phyloP scores from a whole-genome alignment of 2,113 vertebrate genomes.

The Carassius carassius region DNA sequence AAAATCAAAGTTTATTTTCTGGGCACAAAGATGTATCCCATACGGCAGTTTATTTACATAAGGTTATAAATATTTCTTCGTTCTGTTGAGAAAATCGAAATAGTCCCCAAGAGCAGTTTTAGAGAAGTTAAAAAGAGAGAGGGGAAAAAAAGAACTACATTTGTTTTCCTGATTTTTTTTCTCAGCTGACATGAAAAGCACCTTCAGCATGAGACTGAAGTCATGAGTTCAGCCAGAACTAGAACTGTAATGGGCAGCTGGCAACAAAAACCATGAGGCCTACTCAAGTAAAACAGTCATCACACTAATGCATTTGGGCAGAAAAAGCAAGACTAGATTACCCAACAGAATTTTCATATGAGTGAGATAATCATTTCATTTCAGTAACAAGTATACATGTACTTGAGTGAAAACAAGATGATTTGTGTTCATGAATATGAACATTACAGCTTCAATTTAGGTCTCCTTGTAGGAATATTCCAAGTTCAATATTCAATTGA shows the following conservation, averaged over 20 bases:
- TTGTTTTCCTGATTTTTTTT: neutral
- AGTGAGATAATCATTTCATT: neutral
- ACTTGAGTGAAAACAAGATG: neutral
- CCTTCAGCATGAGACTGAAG: constrained; percentile 31
- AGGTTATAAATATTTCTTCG: constrained; percentile 59
- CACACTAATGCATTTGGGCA: neutral
- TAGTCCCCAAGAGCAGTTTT: constrained; percentile 52
- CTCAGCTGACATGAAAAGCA: constrained; percentile 35
- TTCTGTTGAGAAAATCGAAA: constrained; percentile 58
- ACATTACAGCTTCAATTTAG: neutral
- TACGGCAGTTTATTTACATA: constrained; percentile 58
- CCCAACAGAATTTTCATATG: neutral
- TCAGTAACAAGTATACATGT: neutral
- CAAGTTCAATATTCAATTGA: neutral
- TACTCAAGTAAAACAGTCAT: constrained; percentile 7
- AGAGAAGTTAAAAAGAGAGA: constrained; percentile 30
- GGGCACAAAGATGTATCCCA: constrained; percentile 35
- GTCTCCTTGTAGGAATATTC: neutral
- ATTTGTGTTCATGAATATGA: too few species aligned
- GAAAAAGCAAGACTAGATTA: constrained; percentile 4
- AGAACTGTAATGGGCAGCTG: constrained; percentile 7
- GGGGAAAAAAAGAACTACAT: neutral
- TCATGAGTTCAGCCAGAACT: constrained; percentile 19
- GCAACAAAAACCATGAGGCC: neutral
- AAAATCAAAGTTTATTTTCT: constrained; percentile 43